Conservation (phyloP, 2,888 invertebrate species). For the Zele albiditarsus region DNA sequence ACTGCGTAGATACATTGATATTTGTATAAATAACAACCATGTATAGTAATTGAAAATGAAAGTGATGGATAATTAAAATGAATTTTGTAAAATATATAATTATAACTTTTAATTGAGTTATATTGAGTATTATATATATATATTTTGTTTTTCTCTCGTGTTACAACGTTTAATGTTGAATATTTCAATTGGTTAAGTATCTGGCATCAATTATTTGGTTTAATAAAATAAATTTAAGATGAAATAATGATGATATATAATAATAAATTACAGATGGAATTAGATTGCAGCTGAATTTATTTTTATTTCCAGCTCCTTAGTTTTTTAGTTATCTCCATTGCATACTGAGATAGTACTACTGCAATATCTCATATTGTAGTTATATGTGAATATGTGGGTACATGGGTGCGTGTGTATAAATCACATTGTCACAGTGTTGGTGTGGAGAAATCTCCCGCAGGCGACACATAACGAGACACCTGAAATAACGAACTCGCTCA, state of each 20-base stretch:
- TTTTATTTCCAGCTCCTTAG: neutral
- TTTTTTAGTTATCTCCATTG: neutral
- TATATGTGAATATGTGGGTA: neutral
- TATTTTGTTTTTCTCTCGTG: neutral
- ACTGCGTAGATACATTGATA: no score
- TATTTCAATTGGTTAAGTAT: neutral
- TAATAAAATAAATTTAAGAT: neutral
- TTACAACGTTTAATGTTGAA: neutral
- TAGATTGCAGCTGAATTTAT: neutral
- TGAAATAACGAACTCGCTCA: conserved; percentile 53
- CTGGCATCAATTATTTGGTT: neutral
- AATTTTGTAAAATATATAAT: neutral
- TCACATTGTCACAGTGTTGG: conserved; percentile 11
- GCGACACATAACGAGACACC: conserved; percentile 54
- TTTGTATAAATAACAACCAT: no score
- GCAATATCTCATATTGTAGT: neutral
- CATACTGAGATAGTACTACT: neutral
- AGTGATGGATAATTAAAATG: neutral
- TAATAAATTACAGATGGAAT: neutral
- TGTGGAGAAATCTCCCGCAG: conserved; percentile 31
- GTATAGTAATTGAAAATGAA: neutral
- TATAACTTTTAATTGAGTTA: neutral
- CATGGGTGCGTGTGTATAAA: neutral
- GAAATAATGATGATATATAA: neutral
- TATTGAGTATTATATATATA: neutral